Percentiles rank a stretch among this genome's conserved stretches.
Conservation (phyloP, 2,888 invertebrate species). For the Lasioglossum leucozonium region DNA sequence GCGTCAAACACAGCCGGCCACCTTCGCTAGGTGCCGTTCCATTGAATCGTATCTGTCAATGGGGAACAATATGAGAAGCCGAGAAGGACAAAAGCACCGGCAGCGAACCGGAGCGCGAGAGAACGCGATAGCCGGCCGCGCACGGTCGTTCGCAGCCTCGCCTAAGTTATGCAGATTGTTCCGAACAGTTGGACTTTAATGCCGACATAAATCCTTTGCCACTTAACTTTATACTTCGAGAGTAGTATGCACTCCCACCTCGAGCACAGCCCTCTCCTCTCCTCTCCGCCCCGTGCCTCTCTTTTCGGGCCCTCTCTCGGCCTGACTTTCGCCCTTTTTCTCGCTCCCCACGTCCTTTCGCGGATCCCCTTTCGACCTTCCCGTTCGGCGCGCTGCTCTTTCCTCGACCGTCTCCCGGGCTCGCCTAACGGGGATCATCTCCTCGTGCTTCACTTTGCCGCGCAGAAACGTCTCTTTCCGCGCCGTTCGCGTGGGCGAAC, state of each 20-base stretch:
- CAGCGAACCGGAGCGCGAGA: conserved; percentile 52
- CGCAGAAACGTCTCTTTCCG: conserved; percentile 47
- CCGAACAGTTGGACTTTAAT: conserved; percentile 83
- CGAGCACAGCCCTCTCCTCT: background rate
- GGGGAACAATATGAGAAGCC: conserved; percentile 75
- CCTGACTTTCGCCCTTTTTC: conserved; percentile 11
- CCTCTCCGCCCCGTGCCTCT: background rate
- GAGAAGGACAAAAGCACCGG: conserved; percentile 40
- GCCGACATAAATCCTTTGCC: conserved; percentile 83
- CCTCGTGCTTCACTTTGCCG: conserved; percentile 39
- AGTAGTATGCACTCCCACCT: conserved; percentile 67
- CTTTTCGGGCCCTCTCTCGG: background rate
- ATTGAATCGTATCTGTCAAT: conserved; percentile 82
- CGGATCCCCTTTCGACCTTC: conserved; percentile 14
- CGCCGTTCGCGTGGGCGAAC: conserved; percentile 45
- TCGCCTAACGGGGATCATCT: conserved; percentile 24
- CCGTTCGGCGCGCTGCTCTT: conserved; percentile 13
- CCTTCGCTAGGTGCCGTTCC: conserved; percentile 67
- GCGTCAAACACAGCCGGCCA: conserved; percentile 68
- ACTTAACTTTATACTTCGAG: conserved; percentile 82
- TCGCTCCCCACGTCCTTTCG: conserved; percentile 4
- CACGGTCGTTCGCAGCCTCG: conserved; percentile 71
- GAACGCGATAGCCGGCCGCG: conserved; percentile 57
- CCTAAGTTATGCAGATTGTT: conserved; percentile 83
- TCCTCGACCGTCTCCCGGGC: conserved; percentile 7